A percentile compares a stretch with the other conserved stretches of the same genome.
These are phyloP conservation scores for Chloropsis cyanopogon DNA, from an alignment of 2,113 vertebrate genomes.

Conservation along the genomic window DNA sequence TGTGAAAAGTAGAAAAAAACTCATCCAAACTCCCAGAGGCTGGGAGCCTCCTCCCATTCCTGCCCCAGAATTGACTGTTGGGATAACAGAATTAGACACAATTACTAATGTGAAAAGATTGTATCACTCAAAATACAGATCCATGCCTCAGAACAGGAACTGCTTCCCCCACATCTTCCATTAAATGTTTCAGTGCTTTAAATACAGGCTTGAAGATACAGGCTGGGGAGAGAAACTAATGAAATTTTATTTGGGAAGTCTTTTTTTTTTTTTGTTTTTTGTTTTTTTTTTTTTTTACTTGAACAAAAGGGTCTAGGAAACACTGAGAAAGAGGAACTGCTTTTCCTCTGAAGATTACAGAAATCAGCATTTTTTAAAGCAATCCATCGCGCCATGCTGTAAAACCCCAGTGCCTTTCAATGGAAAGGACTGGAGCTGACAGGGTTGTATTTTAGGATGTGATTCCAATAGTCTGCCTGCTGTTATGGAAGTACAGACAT, in stretches of 20 bases:
- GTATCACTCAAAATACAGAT: neutral
- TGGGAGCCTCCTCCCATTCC: neutral
- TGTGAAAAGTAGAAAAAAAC: neutral
- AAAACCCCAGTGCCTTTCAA: neutral
- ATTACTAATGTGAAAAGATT: neutral
- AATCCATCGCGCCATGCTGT: neutral
- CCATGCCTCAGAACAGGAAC: neutral
- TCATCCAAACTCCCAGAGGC: neutral
- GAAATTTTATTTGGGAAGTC: neutral
- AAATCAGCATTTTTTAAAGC: conserved; percentile 13
- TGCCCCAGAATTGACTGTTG: neutral
- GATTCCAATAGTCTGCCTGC: neutral
- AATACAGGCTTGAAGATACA: neutral
- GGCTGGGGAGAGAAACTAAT: neutral
- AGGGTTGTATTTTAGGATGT: neutral
- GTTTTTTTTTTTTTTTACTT: neutral
- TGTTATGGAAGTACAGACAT: neutral
- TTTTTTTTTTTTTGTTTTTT: neutral
- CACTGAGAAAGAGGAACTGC: neutral
- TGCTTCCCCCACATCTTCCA: neutral
- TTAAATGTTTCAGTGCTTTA: neutral
- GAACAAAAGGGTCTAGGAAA: neutral
- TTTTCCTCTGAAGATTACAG: neutral
- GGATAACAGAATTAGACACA: neutral
- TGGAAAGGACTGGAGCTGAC: neutral